These are phyloP conservation scores for Palloptera scutellata DNA, from an alignment of 2,888 invertebrate genomes.

Conservation along the genomic window DNA sequence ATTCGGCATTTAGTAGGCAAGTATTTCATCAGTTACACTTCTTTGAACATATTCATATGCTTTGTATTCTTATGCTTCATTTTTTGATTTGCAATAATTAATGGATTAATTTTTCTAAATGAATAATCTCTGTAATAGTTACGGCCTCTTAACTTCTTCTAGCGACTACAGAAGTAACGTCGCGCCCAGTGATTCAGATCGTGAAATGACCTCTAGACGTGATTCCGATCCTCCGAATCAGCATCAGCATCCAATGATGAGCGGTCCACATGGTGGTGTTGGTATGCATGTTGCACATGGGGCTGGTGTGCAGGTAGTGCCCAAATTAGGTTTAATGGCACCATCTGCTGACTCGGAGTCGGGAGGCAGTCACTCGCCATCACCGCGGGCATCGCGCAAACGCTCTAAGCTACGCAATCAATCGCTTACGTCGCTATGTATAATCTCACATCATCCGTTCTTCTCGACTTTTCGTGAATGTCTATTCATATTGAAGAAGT, in stretches of 20 bases:
- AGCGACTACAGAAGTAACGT: conserved; percentile 94
- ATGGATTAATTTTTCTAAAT: conserved; percentile 8
- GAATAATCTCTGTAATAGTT: conserved; percentile 61
- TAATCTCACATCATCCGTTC: conserved; percentile 99
- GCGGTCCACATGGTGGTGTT: conserved; percentile 33
- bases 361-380: conserved; percentile 86
- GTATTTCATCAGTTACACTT: conserved; percentile 44
- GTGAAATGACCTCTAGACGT: conserved; percentile 79
- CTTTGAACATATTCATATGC: conserved; percentile 1
- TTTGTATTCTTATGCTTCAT: not conserved
- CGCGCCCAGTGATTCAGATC: conserved; percentile 89
- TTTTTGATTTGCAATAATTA: not conserved
- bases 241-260: conserved; percentile 43
- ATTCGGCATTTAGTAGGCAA: conserved; percentile 93
- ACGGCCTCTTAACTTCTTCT: conserved; percentile 66
- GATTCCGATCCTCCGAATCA: conserved; percentile 70
- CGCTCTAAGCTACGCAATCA: conserved; percentile 88
- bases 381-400: conserved; percentile 81
- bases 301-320: conserved; percentile 59
- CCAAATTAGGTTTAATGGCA: conserved; percentile 72
- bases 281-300: conserved; percentile 30
- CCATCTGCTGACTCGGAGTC: conserved; percentile 84
- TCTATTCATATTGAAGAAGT: conserved; percentile 91
- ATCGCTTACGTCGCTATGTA: conserved; percentile 95
- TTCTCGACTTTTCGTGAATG: conserved; percentile 98